Evolutionary conservation across 2,888 invertebrate genomes (phyloP).

Genomic region (Crossocerus cetratus): DNA sequence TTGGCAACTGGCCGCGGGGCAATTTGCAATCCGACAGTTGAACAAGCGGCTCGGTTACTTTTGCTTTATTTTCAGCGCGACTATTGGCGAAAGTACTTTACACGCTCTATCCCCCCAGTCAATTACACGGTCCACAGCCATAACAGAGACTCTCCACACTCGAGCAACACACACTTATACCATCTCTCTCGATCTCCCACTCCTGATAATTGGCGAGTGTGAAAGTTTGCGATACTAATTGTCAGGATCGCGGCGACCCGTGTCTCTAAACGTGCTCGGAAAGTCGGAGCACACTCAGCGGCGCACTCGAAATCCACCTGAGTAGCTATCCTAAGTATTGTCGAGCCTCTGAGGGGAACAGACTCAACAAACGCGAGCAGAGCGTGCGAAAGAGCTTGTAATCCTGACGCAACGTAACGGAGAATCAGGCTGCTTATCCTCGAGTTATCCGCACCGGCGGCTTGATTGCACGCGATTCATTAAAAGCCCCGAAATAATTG

Average conservation of each 20-base stretch:
- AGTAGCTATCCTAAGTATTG: neutral
- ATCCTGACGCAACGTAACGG: constrained; percentile 31
- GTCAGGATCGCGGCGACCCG: neutral
- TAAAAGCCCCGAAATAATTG: too few relatives aligned
- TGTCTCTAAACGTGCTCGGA: too few relatives aligned
- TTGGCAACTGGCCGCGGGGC: constrained; percentile 29
- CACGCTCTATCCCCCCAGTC: constrained; percentile 12
- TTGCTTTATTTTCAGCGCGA: constrained; percentile 16
- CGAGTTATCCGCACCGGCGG: neutral
- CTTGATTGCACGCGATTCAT: neutral
- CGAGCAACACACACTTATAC: neutral
- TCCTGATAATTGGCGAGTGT: neutral
- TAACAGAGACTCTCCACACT: constrained; percentile 5
- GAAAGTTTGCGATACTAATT: neutral
- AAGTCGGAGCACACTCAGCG: neutral
- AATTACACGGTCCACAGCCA: neutral
- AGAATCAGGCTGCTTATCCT: constrained; percentile 22
- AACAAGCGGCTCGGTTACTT: constrained; percentile 10
- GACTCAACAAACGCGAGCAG: neutral
- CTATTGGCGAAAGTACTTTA: constrained; percentile 33
- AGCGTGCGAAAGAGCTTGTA: constrained; percentile 11
- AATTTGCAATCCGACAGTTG: constrained; percentile 26
- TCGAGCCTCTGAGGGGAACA: neutral
- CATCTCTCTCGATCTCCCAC: neutral
- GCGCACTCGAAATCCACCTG: neutral